Percentiles rank a stretch among this genome's conserved stretches.
phyloP scores from a whole-genome alignment of 2,797 vertebrate genomes.

The Pseudomugil gertrudae region DNA sequence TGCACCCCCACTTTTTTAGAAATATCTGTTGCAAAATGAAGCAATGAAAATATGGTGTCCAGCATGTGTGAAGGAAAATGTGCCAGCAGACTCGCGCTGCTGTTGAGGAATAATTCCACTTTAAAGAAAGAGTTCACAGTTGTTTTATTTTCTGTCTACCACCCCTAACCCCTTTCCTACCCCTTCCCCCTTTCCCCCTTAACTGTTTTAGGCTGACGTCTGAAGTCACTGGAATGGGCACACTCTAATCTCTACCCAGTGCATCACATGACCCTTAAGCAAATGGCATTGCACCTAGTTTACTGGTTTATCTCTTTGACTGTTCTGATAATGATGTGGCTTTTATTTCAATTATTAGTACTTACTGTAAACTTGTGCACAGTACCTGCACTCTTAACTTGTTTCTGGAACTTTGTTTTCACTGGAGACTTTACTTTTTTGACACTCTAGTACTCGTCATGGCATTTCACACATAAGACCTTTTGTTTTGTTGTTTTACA shows the following conservation, averaged over 20 bases:
- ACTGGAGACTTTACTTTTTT: conserved; percentile 69
- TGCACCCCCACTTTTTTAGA: conserved; percentile 28
- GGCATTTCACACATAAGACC: conserved; percentile 40
- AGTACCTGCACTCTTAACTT: conserved; percentile 49
- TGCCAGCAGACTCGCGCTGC: conserved; percentile 26
- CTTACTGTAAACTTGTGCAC: conserved; percentile 55
- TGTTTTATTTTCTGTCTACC: conserved; percentile 76
- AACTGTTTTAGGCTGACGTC: conserved; percentile 94
- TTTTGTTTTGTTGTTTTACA: conserved; percentile 37
- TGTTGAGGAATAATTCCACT: conserved; percentile 52
- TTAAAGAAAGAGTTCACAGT: conserved; percentile 69
- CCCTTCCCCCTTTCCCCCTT: conserved; percentile 50
- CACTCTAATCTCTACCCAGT: conserved; percentile 89
- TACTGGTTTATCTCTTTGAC: conserved; percentile 79
- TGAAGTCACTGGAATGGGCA: conserved; percentile 98
- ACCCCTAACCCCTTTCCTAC: conserved; percentile 16
- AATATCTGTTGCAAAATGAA: conserved; percentile 30
- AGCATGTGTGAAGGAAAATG: conserved; percentile 17
- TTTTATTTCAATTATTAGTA: conserved; percentile 66
- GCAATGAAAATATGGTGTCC: conserved; percentile 23
- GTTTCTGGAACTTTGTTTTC: conserved; percentile 28
- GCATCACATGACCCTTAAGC: conserved; percentile 86
- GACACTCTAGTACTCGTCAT: conserved; percentile 72
- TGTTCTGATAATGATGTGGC: conserved; percentile 78
- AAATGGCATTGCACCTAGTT: conserved; percentile 83